Evolutionary conservation across 2,113 vertebrate genomes (phyloP).

Genomic region (Mola mola): DNA sequence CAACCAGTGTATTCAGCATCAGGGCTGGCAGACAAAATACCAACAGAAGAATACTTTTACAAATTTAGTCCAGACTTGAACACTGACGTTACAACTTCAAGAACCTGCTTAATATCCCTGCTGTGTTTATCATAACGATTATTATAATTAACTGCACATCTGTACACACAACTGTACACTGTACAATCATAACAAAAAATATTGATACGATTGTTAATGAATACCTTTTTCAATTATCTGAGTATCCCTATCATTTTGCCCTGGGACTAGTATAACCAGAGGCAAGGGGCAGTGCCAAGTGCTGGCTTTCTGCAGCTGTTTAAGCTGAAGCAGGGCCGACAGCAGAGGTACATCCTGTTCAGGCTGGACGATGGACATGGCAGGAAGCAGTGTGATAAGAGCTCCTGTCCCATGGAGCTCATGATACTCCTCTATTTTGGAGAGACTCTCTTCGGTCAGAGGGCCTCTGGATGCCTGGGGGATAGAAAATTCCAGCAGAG

Average conservation of each 20-base stretch:
- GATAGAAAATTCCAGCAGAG: conserved; percentile 5
- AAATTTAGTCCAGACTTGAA: no score
- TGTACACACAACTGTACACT: no score
- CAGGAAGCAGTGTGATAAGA: conserved; percentile 88
- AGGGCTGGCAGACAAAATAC: conserved; percentile 81
- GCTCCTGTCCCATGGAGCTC: conserved; percentile 88
- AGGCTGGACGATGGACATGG: conserved; percentile 35
- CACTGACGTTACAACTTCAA: not conserved
- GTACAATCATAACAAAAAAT: no score
- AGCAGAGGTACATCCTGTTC: conserved; percentile 88
- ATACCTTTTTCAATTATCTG: conserved; percentile 74
- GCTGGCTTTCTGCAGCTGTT: conserved; percentile 90
- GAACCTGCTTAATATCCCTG: not conserved
- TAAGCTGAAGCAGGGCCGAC: conserved; percentile 90
- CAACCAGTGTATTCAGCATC: conserved; percentile 86
- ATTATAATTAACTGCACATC: no score
- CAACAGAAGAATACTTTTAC: conserved; percentile 6
- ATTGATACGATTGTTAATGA: no score
- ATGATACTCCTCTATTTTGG: conserved; percentile 79
- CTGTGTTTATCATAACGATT: not conserved
- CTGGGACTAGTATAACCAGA: conserved; percentile 85
- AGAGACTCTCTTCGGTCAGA: conserved; percentile 78
- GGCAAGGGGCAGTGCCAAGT: conserved; percentile 87
- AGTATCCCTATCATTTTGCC: conserved; percentile 38
- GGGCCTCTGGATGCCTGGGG: conserved; percentile 84